A percentile compares a stretch with the other conserved stretches of the same genome.
Conservation (phyloP, 2,113 vertebrate species). For the Vidua chalybeata region DNA sequence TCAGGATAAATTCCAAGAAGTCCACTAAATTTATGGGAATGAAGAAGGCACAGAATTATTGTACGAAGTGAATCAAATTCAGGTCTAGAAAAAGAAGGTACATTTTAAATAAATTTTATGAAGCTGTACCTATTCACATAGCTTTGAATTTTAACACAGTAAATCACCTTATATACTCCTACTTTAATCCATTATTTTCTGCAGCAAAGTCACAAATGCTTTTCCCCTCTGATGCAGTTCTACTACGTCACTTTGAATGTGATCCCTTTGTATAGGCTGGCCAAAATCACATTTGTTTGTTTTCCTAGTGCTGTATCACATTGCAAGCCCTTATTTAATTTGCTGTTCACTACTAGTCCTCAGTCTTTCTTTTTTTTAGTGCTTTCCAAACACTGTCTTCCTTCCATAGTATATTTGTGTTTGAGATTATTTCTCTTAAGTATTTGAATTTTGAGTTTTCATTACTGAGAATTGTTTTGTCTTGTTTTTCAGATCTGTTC, state of each 20-base stretch:
- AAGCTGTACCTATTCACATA: background rate
- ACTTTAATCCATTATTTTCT: background rate
- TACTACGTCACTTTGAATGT: background rate
- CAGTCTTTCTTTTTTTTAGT: background rate
- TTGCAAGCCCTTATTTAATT: slow-evolving; percentile 63
- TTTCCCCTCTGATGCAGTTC: background rate
- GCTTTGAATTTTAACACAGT: background rate
- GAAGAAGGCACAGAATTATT: background rate
- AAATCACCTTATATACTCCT: background rate
- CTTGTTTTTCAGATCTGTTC: slow-evolving; percentile 4
- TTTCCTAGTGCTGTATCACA: slow-evolving; percentile 49
- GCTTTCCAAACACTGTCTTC: slow-evolving; percentile 29
- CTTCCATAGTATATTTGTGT: slow-evolving; percentile 46
- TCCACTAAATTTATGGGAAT: background rate
- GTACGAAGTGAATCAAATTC: background rate
- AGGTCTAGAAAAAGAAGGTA: background rate
- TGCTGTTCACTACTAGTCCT: slow-evolving; percentile 18
- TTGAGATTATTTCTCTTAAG: slow-evolving; percentile 53
- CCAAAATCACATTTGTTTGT: slow-evolving; percentile 56
- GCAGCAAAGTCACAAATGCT: background rate
- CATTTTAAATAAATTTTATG: background rate
- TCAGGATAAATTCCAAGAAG: background rate
- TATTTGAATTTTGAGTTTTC: slow-evolving; percentile 36
- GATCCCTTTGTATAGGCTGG: background rate
- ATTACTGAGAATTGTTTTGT: background rate